Evolutionary conservation across 2,113 vertebrate species (phyloP).

Genomic region (Hemibates koningsi): DNA sequence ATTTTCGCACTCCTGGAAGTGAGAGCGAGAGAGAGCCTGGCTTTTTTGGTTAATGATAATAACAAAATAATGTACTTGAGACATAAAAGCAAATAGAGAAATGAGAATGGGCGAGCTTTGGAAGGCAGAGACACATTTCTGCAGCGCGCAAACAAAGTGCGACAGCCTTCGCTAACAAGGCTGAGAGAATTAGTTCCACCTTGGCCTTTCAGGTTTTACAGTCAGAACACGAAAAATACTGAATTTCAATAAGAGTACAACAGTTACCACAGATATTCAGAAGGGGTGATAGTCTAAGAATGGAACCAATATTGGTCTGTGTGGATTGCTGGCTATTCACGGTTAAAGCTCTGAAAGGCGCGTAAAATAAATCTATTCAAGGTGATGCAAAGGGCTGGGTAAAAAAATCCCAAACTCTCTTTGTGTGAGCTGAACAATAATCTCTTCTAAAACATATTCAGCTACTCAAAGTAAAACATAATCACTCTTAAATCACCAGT

Average conservation of each 20-base stretch:
- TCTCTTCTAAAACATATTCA: conserved; percentile 14
- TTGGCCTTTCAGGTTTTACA: conserved; percentile 48
- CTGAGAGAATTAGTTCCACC: conserved; percentile 56
- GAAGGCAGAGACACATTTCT: conserved; percentile 50
- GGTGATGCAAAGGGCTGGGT: neutral
- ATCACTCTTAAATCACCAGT: conserved; percentile 1
- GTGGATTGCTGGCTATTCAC: neutral
- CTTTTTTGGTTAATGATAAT: conserved; percentile 71
- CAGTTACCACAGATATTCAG: neutral
- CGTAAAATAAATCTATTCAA: neutral
- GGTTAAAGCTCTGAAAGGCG: neutral
- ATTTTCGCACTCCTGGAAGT: conserved; percentile 61
- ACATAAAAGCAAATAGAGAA: conserved; percentile 74
- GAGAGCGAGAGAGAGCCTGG: conserved; percentile 3
- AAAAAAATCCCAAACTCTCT: neutral
- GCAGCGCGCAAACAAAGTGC: conserved; percentile 60
- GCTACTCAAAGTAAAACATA: conserved; percentile 14
- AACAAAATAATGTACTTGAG: conserved; percentile 76
- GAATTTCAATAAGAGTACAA: conserved; percentile 15
- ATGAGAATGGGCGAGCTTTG: conserved; percentile 50
- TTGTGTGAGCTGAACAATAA: neutral
- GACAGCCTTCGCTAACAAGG: conserved; percentile 58
- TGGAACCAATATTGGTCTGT: neutral
- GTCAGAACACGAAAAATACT: conserved; percentile 32
- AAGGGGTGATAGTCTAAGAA: neutral